Percentiles rank a stretch among this genome's conserved stretches.
phyloP scores from a whole-genome alignment of 2,888 invertebrate species.

The Boloria euphrosyne region DNA sequence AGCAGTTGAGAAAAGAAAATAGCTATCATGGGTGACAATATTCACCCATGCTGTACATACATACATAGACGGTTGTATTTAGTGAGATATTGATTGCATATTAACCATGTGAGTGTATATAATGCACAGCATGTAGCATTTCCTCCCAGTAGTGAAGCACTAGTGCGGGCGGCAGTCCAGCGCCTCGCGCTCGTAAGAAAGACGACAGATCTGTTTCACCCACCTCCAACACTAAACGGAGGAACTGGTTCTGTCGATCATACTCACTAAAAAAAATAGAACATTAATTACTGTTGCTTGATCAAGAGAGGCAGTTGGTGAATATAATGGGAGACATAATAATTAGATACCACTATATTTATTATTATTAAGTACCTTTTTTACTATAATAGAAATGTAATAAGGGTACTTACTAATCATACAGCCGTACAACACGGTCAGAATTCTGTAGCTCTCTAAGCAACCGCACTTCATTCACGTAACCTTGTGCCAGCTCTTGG shows the following conservation, averaged over 20 bases:
- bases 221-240: constrained; percentile 95
- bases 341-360: no score
- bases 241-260: constrained; percentile 81
- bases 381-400: neutral
- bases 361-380: neutral
- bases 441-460: constrained; percentile 91
- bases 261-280: constrained; percentile 84
- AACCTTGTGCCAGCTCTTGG: constrained; percentile 87
- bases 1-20: no score
- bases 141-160: constrained; percentile 95
- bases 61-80: neutral
- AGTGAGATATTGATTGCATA: neutral
- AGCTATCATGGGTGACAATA: no score
- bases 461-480: constrained; percentile 93
- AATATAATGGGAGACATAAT: no score
- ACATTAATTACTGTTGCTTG: no score
- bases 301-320: no score
- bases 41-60: neutral
- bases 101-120: constrained; percentile 93
- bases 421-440: constrained; percentile 91
- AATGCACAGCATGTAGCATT: constrained; percentile 94
- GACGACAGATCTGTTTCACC: constrained; percentile 94
- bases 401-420: constrained; percentile 88
- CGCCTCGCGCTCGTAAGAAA: constrained; percentile 84
- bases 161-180: constrained; percentile 86